Conservation (phyloP, 2,113 vertebrate species). For the Sakesphorus luctuosus region DNA sequence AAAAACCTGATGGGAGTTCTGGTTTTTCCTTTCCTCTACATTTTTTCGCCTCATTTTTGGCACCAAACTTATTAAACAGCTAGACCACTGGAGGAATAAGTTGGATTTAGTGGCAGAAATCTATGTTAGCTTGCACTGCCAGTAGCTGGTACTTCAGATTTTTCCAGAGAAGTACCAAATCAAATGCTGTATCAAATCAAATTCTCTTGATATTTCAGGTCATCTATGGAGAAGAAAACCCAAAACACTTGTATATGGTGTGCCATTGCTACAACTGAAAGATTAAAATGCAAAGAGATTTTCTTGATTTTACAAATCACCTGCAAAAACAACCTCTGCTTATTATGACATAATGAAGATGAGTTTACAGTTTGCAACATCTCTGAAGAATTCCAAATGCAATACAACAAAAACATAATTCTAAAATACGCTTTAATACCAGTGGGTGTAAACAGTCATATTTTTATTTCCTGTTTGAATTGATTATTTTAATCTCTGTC, state of each 20-base stretch:
- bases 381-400: background rate
- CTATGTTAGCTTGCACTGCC: background rate
- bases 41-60: background rate
- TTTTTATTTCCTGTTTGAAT: conserved; percentile 50
- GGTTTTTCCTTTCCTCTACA: background rate
- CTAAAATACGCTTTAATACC: background rate
- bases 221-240: background rate
- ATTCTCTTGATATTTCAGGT: background rate
- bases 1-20: background rate
- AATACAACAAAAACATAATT: background rate
- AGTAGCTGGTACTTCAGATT: background rate
- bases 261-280: background rate
- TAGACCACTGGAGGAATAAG: background rate
- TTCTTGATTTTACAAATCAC: background rate
- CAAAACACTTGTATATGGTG: background rate
- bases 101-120: background rate
- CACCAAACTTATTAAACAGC: background rate
- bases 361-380: background rate
- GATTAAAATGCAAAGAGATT: background rate
- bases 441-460: background rate
- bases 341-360: background rate
- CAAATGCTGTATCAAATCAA: background rate
- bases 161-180: background rate
- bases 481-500: conserved; percentile 62
- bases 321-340: background rate